Percentiles rank a stretch among this genome's conserved stretches.
These are phyloP conservation scores for Agriopis leucophaearia DNA, from an alignment of 2,888 invertebrate genomes.

Conservation along the genomic window DNA sequence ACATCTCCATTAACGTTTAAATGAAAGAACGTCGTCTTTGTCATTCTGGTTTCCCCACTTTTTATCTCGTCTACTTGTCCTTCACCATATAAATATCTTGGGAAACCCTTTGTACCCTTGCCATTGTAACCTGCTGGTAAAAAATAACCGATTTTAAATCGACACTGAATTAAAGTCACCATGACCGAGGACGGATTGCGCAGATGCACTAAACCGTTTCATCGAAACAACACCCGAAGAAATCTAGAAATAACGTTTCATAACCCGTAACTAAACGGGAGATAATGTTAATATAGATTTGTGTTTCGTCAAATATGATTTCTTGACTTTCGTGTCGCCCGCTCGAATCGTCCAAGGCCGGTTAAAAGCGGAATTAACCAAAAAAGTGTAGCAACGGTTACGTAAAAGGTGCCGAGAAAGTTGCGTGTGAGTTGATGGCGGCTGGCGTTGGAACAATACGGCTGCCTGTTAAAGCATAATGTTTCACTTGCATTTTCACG, in stretches of 20 bases:
- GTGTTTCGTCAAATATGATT: slow-evolving; percentile 72
- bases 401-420: slow-evolving; percentile 69
- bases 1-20: not conserved
- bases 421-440: slow-evolving; percentile 59
- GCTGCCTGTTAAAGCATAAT: slow-evolving; percentile 53
- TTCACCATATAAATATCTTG: slow-evolving; percentile 6
- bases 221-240: slow-evolving; percentile 42
- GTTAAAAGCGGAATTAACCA: slow-evolving; percentile 66
- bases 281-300: slow-evolving; percentile 59
- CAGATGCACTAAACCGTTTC: slow-evolving; percentile 44
- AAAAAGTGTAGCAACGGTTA: slow-evolving; percentile 71
- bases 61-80: slow-evolving; percentile 2
- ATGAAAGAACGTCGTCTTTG: not conserved
- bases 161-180: slow-evolving; percentile 38
- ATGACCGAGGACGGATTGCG: slow-evolving; percentile 46
- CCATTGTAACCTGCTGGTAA: slow-evolving; percentile 11
- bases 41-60: slow-evolving; percentile 11
- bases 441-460: slow-evolving; percentile 54
- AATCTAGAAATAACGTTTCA: slow-evolving; percentile 51
- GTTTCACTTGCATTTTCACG: slow-evolving; percentile 46
- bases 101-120: slow-evolving; percentile 18
- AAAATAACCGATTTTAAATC: slow-evolving; percentile 30
- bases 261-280: slow-evolving; percentile 70
- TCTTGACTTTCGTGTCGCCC: slow-evolving; percentile 67
- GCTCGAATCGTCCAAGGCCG: slow-evolving; percentile 71